phyloP scores from a whole-genome alignment of 2,797 vertebrate species.

The Corythornis leucogaster region DNA sequence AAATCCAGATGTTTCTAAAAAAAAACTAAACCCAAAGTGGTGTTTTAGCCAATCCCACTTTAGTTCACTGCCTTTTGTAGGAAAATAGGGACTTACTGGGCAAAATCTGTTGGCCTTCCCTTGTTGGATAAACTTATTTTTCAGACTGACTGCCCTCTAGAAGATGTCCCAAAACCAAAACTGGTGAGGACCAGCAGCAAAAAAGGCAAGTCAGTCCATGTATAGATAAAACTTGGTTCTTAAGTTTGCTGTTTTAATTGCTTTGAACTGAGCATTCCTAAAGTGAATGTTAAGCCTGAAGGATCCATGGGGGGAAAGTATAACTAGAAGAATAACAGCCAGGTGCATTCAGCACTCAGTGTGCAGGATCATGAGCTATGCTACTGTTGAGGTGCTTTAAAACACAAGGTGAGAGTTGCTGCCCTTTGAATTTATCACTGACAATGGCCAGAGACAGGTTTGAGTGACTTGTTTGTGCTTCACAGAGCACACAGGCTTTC shows the following conservation, averaged over 20 bases:
- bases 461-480: background rate
- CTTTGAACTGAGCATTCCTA: background rate
- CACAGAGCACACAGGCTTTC: no score
- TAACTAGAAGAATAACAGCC: background rate
- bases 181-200: conserved; percentile 43
- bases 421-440: background rate
- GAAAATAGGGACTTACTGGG: background rate
- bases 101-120: background rate
- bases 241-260: background rate
- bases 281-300: background rate
- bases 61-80: background rate
- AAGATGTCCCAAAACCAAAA: conserved; percentile 13
- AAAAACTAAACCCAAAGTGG: background rate
- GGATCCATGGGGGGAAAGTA: background rate
- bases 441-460: background rate
- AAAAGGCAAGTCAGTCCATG: conserved; percentile 54
- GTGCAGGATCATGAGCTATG: background rate
- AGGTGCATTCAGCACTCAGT: background rate
- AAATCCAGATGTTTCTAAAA: background rate
- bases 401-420: background rate
- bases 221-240: background rate
- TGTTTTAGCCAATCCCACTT: background rate
- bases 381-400: background rate
- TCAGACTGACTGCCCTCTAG: conserved; percentile 35
- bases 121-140: background rate